These are phyloP conservation scores for Simalia tracyae DNA, from an alignment of 2,797 vertebrate species.

Conservation along the genomic window DNA sequence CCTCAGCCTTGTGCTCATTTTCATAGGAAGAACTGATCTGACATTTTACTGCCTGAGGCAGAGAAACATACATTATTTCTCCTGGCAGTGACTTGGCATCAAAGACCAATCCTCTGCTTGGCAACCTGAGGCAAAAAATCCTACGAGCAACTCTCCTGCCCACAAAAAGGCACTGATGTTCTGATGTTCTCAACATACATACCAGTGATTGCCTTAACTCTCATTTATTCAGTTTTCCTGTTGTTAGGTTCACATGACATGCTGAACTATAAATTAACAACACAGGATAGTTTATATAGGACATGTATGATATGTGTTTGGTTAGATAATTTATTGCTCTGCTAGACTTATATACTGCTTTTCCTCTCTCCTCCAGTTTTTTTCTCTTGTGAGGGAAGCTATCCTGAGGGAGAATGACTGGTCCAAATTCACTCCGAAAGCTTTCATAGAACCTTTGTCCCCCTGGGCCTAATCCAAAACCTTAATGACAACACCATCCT, in stretches of 20 bases:
- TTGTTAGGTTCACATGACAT: background rate
- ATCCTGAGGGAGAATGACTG: no score
- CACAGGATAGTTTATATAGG: background rate
- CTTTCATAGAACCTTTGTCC: no score
- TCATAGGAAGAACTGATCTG: background rate
- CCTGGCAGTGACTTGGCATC: background rate
- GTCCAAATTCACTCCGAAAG: no score
- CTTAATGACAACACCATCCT: no score
- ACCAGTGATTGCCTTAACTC: background rate
- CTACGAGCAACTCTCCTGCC: background rate
- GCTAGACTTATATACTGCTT: no score
- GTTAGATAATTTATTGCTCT: background rate
- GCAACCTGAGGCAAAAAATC: background rate
- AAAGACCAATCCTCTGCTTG: background rate
- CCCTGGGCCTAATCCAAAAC: no score
- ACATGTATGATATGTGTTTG: background rate
- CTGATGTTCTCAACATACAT: background rate
- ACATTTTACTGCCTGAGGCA: background rate
- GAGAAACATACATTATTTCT: background rate
- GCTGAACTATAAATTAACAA: background rate
- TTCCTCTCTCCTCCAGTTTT: no score
- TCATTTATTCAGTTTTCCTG: background rate
- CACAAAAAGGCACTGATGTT: background rate
- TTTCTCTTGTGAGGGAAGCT: no score
- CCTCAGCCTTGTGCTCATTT: background rate